Conservation (phyloP, 1,140 invertebrate genomes). For the Trichonephila inaurata region DNA sequence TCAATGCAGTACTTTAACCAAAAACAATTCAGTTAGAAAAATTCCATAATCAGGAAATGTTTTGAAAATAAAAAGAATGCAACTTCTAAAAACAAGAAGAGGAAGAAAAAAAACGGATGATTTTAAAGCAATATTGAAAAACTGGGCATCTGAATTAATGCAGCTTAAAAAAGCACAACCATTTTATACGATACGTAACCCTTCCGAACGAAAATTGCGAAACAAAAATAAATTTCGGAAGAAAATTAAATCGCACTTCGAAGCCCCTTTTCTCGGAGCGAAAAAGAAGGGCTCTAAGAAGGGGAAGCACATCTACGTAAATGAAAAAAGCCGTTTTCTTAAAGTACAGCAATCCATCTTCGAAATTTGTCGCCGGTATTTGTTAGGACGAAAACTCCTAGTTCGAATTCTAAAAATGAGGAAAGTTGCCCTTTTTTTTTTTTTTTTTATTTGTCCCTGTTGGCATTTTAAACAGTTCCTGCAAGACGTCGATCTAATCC, state of each 20-base stretch:
- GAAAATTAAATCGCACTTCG: neutral
- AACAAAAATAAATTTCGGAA: slow-evolving; percentile 15
- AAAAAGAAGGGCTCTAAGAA: neutral
- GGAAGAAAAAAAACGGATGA: too few species aligned
- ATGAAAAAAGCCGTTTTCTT: slow-evolving; percentile 61
- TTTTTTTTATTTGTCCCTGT: slow-evolving; percentile 18
- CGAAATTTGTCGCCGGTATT: slow-evolving; percentile 62
- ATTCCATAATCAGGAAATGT: too few species aligned
- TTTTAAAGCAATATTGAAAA: too few species aligned
- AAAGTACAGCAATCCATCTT: slow-evolving; percentile 58
- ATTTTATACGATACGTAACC: slow-evolving; percentile 4
- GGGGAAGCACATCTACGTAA: neutral
- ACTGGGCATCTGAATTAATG: neutral
- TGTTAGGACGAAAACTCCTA: slow-evolving; percentile 35
- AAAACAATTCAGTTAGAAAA: too few species aligned
- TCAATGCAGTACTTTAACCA: too few species aligned
- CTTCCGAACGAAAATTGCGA: neutral
- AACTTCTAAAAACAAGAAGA: too few species aligned
- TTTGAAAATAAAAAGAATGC: too few species aligned
- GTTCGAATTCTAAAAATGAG: slow-evolving; percentile 32
- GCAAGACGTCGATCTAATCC: slow-evolving; percentile 41
- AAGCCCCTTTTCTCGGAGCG: neutral
- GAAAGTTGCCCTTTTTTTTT: slow-evolving; percentile 4
- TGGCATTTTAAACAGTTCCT: slow-evolving; percentile 30
- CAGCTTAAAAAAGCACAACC: neutral